These are phyloP conservation scores for Saxicola maurus DNA, from an alignment of 2,797 vertebrate species.

Conservation along the genomic window DNA sequence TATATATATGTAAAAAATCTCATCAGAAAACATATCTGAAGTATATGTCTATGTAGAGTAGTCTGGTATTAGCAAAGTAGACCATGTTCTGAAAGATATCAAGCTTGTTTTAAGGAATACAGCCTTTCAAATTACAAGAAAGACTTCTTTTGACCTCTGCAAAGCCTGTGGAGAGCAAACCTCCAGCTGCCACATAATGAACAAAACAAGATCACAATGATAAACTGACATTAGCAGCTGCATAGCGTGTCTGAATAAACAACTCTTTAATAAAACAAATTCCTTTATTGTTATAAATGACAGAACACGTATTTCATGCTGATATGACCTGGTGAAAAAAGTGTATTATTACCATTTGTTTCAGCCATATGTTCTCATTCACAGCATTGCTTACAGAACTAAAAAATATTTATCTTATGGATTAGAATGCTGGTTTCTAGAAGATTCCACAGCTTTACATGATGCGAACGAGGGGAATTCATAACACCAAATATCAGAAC, in stretches of 20 bases:
- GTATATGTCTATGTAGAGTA: neutral
- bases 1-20: neutral
- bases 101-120: neutral
- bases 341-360: slow-evolving; percentile 28
- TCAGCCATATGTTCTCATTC: slow-evolving; percentile 44
- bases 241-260: slow-evolving; percentile 29
- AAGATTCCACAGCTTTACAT: slow-evolving; percentile 2
- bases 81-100: neutral
- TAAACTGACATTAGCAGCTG: slow-evolving; percentile 53
- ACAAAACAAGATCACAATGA: slow-evolving; percentile 27
- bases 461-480: neutral
- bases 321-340: slow-evolving; percentile 6
- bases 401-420: slow-evolving; percentile 45
- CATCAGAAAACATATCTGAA: neutral
- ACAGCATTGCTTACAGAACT: slow-evolving; percentile 36
- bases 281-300: slow-evolving; percentile 38
- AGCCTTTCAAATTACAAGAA: neutral
- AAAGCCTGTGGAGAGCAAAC: neutral
- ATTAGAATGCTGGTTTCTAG: slow-evolving; percentile 17
- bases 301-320: slow-evolving; percentile 34
- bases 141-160: neutral
- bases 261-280: slow-evolving; percentile 44
- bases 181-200: slow-evolving; percentile 9
- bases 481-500: neutral
- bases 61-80: neutral